phyloP scores from a whole-genome alignment of 2,113 vertebrate genomes.

The Takifugu flavidus region DNA sequence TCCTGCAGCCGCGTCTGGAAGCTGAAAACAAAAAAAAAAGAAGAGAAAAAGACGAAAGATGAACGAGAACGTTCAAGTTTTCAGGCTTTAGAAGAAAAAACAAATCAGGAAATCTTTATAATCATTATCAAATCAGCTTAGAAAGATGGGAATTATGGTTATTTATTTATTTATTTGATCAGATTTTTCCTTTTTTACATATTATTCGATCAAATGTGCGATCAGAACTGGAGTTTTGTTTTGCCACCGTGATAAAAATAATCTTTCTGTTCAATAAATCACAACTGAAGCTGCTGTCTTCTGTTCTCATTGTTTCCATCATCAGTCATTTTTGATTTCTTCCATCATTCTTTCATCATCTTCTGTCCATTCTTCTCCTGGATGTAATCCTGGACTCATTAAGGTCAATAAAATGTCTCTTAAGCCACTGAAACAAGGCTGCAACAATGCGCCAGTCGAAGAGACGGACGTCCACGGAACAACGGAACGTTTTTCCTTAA shows the following conservation, averaged over 20 bases:
- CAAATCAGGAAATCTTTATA: not conserved
- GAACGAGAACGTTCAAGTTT: not conserved
- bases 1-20: not conserved
- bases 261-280: slow-evolving; percentile 61
- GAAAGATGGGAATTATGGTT: slow-evolving; percentile 10
- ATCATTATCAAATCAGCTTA: not conserved
- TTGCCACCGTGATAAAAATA: slow-evolving; percentile 16
- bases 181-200: not conserved
- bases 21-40: too few relatives aligned
- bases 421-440: too few relatives aligned
- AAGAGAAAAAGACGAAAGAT: too few relatives aligned
- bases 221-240: slow-evolving; percentile 16
- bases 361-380: too few relatives aligned
- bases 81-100: not conserved
- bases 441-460: too few relatives aligned
- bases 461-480: too few relatives aligned
- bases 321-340: not conserved
- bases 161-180: slow-evolving; percentile 52
- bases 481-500: too few relatives aligned
- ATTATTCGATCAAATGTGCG: not conserved
- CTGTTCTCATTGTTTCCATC: slow-evolving; percentile 1
- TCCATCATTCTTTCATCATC: not conserved
- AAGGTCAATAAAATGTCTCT: too few relatives aligned
- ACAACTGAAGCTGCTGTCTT: slow-evolving; percentile 27
- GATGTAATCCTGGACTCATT: too few relatives aligned